These are phyloP conservation scores for Pseudois nayaur DNA, from an alignment of 2,113 vertebrate species.

Conservation along the genomic window DNA sequence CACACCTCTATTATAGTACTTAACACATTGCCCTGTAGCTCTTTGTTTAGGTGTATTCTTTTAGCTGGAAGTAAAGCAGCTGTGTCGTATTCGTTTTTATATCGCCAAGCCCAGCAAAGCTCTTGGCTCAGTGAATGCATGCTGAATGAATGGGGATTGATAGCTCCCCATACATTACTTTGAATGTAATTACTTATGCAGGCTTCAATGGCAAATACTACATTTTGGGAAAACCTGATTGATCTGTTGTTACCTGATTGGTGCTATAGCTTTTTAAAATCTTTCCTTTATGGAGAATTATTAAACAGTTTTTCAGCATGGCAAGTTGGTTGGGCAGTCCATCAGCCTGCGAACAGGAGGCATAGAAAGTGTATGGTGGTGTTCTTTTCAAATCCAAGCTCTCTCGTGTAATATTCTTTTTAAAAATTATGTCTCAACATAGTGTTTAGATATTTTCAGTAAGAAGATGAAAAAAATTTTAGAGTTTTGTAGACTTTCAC, in stretches of 20 bases:
- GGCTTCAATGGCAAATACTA: constrained; percentile 10
- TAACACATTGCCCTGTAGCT: constrained; percentile 38
- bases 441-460: background rate
- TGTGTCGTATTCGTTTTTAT: constrained; percentile 52
- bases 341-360: background rate
- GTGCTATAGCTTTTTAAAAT: constrained; percentile 4
- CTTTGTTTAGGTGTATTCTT: constrained; percentile 62
- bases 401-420: background rate
- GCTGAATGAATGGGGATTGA: constrained; percentile 33
- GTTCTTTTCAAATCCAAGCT: background rate
- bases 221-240: constrained; percentile 37
- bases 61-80: constrained; percentile 55
- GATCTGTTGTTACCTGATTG: constrained; percentile 38
- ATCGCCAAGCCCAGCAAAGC: constrained; percentile 42
- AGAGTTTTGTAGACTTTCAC: background rate
- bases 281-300: background rate
- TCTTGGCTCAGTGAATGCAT: constrained; percentile 12
- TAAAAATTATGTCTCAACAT: background rate
- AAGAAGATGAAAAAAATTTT: background rate
- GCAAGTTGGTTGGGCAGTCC: background rate
- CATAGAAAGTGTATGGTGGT: background rate
- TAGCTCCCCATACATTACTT: constrained; percentile 16
- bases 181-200: constrained; percentile 44
- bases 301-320: background rate
- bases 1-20: constrained; percentile 44